Percentiles rank a stretch among this genome's conserved stretches.
These are phyloP conservation scores for Siderastrea siderea DNA, from an alignment of 92 coral and sea anemone genomes.

Conservation along the genomic window DNA sequence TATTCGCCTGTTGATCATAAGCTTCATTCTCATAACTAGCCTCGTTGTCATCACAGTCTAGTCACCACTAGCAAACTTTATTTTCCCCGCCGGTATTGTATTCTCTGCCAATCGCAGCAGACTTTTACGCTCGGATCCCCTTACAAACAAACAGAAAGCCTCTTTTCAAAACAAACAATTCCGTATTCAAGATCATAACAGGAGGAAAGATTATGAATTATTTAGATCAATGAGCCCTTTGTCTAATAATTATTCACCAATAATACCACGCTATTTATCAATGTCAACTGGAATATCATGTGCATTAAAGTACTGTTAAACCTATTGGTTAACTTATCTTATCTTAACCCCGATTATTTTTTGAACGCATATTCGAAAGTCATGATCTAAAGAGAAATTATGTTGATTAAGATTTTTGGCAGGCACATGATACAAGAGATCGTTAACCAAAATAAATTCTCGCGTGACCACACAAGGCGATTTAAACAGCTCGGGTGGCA, in stretches of 20 bases:
- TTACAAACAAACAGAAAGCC: conserved; percentile 2
- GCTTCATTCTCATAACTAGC: conserved; percentile 15
- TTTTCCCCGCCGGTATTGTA: conserved; percentile 13
- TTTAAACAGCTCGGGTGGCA: conserved; percentile 18
- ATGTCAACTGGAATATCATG: background rate
- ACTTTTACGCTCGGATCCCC: background rate
- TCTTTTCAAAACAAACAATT: conserved; percentile 30
- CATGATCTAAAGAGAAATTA: background rate
- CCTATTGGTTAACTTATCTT: too few species aligned
- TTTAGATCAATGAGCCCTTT: conserved; percentile 59
- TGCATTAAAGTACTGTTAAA: too few species aligned
- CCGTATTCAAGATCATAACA: conserved; percentile 54
- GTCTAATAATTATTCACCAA: conserved; percentile 9
- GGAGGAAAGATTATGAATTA: conserved; percentile 39
- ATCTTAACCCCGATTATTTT: too few species aligned
- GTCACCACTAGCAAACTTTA: background rate
- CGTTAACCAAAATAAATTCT: background rate
- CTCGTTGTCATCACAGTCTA: conserved; percentile 8
- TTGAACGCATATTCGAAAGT: background rate
- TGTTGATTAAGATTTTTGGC: background rate
- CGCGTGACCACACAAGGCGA: conserved; percentile 45
- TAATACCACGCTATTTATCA: background rate
- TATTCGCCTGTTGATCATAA: background rate
- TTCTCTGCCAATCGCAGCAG: conserved; percentile 26
- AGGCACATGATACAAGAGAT: background rate